Conservation (phyloP, 2,797 vertebrate species). For the Sebastes diploproa region DNA sequence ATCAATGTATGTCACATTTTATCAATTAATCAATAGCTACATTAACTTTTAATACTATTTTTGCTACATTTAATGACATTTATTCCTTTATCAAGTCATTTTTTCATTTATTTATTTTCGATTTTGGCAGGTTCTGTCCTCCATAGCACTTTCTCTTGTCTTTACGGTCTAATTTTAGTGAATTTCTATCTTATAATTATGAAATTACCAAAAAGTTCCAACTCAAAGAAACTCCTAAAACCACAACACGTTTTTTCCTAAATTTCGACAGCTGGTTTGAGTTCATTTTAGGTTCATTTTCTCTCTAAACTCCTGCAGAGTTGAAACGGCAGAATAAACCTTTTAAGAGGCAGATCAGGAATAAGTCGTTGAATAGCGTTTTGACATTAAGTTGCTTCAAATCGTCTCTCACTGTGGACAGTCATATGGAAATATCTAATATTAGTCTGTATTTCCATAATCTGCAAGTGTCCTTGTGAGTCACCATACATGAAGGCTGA, state of each 20-base stretch:
- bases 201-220: neutral
- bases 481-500: conserved; percentile 32
- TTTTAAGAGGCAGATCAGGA: neutral
- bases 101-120: no score
- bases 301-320: neutral
- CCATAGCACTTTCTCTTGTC: neutral
- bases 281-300: neutral
- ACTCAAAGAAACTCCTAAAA: neutral
- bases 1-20: no score
- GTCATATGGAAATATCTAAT: conserved; percentile 19
- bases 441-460: conserved; percentile 38
- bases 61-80: no score
- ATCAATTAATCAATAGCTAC: no score
- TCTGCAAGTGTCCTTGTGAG: conserved; percentile 30
- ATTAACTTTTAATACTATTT: no score
- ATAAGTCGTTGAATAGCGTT: neutral
- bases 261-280: neutral
- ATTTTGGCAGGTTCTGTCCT: neutral
- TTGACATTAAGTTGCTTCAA: conserved; percentile 10
- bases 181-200: neutral
- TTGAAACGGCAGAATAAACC: neutral
- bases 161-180: neutral
- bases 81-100: no score
- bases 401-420: neutral
- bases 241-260: neutral